A percentile compares a stretch with the other conserved stretches of the same genome.
phyloP scores from a whole-genome alignment of 2,797 vertebrate genomes.

The Dryobates pubescens region DNA sequence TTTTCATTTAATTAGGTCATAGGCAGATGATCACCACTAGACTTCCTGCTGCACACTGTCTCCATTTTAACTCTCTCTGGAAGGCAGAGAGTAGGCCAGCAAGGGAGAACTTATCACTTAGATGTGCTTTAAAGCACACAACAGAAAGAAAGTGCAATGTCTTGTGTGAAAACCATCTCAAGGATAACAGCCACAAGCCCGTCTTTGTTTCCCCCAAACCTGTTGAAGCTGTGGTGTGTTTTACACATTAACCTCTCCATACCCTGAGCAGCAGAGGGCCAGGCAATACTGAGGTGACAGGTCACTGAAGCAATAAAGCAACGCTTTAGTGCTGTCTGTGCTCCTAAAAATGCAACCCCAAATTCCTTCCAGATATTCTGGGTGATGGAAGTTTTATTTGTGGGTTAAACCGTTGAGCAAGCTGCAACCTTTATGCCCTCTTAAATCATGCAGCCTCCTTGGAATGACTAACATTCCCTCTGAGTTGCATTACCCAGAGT shows the following conservation, averaged over 20 bases:
- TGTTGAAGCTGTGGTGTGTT: slow-evolving; percentile 27
- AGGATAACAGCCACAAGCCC: neutral
- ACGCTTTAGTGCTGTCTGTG: slow-evolving; percentile 22
- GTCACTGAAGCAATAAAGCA: slow-evolving; percentile 36
- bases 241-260: slow-evolving; percentile 25
- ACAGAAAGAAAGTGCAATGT: neutral
- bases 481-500: slow-evolving; percentile 36
- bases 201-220: neutral
- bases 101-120: neutral
- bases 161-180: neutral
- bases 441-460: slow-evolving; percentile 47
- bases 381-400: slow-evolving; percentile 48
- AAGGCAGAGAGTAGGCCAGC: neutral
- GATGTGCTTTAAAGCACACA: neutral
- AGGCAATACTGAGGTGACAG: slow-evolving; percentile 31
- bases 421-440: slow-evolving; percentile 23
- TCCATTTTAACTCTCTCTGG: neutral
- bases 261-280: neutral
- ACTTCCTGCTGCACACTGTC: neutral
- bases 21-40: neutral
- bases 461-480: slow-evolving; percentile 35
- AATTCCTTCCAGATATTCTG: slow-evolving; percentile 61
- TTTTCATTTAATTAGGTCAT: too few species aligned
- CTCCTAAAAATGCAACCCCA: slow-evolving; percentile 34
- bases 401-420: slow-evolving; percentile 56